Evolutionary conservation across 2,888 invertebrate species (phyloP), one percentile per base, ranked within the genome.

Genomic region (Pristionchus arcanus): DNA sequence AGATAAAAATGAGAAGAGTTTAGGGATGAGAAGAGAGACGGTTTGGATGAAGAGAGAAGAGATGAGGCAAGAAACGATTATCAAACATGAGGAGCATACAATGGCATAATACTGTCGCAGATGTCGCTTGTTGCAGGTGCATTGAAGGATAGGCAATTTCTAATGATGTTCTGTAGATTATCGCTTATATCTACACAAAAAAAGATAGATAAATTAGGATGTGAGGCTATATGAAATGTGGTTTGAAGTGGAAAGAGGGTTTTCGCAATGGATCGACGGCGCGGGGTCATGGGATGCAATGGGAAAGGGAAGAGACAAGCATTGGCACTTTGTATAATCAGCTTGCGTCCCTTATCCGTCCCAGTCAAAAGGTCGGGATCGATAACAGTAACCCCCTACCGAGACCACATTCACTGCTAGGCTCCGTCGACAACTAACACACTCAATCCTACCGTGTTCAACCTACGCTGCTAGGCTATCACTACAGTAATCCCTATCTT

Each of bases 291-390:
- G 81, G 42, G n/a, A 81, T n/a, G 31, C 49, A 81, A 53, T 21
- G 81, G 28, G 53, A 77, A 68, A 68, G 31, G 31, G 34, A 28
- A 53, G 49, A 37, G 81, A 49, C 28, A 49, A 81, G 49, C 49
- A 21, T 49, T 42, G 81, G 81, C 49, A 81, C 1, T 81, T 28
- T 81, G 81, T 81, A 53, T 81, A 53, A 81, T n/a, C 81, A 81
- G 81, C 81, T 81, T 77, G 5, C 1, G n/a, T n/a, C n/a, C n/a
- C n/a, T n/a, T n/a, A n/a, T n/a, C n/a, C n/a, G 34, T 42, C 74
- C 74, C 25, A 42, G 37, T 37, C 74, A 77, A 77, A 74, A 42
- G 77, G 77, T 77, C 77, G 68, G 31, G 77, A 77, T 77, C 77
- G 42, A 77, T 77, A 31, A 21, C 55, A 21, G 16, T 21, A 55